phyloP scores from a whole-genome alignment of 2,113 vertebrate species.

The Cyprinodon variegatus region DNA sequence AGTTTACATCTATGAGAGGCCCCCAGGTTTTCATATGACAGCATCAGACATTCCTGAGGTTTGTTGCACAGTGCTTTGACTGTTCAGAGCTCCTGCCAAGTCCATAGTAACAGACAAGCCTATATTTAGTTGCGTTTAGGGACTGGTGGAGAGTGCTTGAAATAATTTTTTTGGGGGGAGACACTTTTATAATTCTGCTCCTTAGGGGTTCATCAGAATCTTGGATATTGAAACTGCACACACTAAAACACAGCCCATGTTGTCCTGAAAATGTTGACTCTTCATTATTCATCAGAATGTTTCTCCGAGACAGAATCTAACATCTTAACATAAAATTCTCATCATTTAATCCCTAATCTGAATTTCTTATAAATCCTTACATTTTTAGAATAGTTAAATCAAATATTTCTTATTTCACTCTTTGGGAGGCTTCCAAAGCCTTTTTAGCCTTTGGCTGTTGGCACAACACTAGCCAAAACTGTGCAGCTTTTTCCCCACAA shows the following conservation, averaged over 20 bases:
- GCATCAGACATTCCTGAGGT: constrained; percentile 74
- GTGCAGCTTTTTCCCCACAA: constrained; percentile 13
- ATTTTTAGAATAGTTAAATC: background rate
- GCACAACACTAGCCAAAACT: constrained; percentile 18
- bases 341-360: background rate
- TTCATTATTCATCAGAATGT: constrained; percentile 25
- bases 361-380: constrained; percentile 15
- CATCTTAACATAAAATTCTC: constrained; percentile 25
- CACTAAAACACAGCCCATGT: constrained; percentile 35
- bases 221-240: constrained; percentile 26
- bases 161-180: constrained; percentile 66
- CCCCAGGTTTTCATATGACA: constrained; percentile 69
- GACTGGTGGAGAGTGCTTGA: constrained; percentile 61
- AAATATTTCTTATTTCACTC: constrained; percentile 22
- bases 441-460: constrained; percentile 21
- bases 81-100: constrained; percentile 67
- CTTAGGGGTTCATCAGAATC: constrained; percentile 37
- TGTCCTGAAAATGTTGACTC: constrained; percentile 26
- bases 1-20: constrained; percentile 66
- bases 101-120: constrained; percentile 65
- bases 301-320: constrained; percentile 20
- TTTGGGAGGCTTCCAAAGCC: constrained; percentile 5
- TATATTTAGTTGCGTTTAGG: constrained; percentile 76
- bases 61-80: constrained; percentile 70
- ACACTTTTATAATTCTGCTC: constrained; percentile 47